Conservation (phyloP, 2,888 invertebrate species). For the Amorpha juglandis region DNA sequence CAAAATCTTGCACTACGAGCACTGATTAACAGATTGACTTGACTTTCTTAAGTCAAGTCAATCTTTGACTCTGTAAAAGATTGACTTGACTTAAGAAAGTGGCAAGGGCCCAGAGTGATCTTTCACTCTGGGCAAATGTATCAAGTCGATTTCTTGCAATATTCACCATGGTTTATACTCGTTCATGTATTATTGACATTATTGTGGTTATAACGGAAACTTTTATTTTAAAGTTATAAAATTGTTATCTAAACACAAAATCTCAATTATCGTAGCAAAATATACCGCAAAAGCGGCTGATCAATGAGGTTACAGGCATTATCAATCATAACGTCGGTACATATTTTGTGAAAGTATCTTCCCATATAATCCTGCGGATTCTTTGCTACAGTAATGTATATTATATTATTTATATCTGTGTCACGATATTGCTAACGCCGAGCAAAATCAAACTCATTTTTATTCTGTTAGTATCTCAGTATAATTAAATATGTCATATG, state of each 20-base stretch:
- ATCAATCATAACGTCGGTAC: slow-evolving; percentile 25
- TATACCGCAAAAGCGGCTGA: neutral
- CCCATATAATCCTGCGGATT: neutral
- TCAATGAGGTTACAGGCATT: slow-evolving; percentile 3
- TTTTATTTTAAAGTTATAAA: neutral
- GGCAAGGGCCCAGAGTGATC: no score
- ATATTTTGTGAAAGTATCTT: slow-evolving; percentile 13
- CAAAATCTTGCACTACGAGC: neutral
- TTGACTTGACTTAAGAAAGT: no score
- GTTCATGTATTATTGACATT: no score
- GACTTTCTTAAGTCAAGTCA: no score
- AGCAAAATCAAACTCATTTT: slow-evolving; percentile 15
- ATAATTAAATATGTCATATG: neutral
- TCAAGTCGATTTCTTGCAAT: neutral
- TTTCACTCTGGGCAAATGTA: no score
- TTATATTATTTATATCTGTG: neutral
- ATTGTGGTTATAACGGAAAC: neutral
- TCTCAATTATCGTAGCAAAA: neutral
- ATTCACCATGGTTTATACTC: no score
- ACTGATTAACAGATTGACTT: neutral
- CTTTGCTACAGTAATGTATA: neutral
- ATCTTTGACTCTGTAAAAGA: no score
- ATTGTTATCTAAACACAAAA: neutral
- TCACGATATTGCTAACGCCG: slow-evolving; percentile 10
- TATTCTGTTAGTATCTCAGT: neutral